These are phyloP conservation scores for Stegodyphus mimosarum DNA, from an alignment of 1,140 invertebrate genomes.

Conservation along the genomic window DNA sequence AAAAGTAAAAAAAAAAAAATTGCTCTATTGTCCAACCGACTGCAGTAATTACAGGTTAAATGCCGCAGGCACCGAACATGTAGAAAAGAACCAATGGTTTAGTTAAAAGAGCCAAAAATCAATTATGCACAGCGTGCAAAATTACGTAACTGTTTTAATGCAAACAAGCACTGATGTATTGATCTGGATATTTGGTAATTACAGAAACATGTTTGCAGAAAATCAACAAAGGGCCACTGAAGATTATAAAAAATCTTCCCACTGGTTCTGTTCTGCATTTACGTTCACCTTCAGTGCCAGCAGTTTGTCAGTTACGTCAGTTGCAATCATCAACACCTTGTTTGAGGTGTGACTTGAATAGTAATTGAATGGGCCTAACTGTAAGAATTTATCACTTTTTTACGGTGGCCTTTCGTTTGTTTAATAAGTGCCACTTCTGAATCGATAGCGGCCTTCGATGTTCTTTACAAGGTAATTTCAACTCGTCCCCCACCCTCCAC, in stretches of 20 bases:
- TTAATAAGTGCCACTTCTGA: neutral
- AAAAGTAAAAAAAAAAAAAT: neutral
- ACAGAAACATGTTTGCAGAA: neutral
- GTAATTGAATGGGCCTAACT: neutral
- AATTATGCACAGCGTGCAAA: neutral
- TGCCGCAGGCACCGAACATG: neutral
- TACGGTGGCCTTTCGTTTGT: neutral
- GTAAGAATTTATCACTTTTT: neutral
- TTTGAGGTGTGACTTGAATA: neutral
- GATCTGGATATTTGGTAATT: neutral
- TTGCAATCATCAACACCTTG: slow-evolving; percentile 1
- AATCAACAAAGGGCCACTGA: neutral
- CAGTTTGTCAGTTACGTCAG: neutral
- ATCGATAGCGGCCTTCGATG: neutral
- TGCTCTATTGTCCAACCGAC: neutral
- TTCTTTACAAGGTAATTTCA: neutral
- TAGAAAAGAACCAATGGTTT: neutral
- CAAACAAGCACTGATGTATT: neutral
- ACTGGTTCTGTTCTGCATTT: neutral
- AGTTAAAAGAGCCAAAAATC: neutral
- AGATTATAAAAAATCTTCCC: neutral
- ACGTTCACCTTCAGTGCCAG: neutral
- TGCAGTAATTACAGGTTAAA: neutral
- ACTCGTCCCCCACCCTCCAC: no score
- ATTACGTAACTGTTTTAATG: neutral